Evolutionary conservation across 2,113 vertebrate genomes (phyloP), one percentile per base, ranked within the genome.

Genomic region (Stigmatopora argus): DNA sequence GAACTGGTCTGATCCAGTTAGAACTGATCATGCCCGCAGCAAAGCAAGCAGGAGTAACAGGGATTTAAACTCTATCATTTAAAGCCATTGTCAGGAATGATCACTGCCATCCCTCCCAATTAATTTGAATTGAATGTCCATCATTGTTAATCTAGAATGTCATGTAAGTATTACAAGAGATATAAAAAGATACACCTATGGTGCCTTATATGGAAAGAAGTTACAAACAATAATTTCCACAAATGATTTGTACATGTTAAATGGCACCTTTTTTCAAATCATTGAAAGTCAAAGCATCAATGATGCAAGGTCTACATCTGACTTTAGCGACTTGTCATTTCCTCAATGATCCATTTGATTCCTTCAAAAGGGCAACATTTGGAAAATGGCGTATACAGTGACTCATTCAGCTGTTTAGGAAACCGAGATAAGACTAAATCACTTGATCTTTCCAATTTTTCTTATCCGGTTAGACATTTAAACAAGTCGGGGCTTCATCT

Each of bases 1-100:
- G 47, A 85, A 79, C 79, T 73, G 64, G 85, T 85, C 59, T 49
- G 49, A 65, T 60, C 82, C 77, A 75, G 83, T 85, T 75, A 9
- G 59, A 80, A 66, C 76, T 3, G 34, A 73, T 15, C 58, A 66
- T 56, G 47, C 45, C 9, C 46, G 3, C 17, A 45, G 21, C 49
- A 61, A 41, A 23, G 69, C 44, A 21, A 51, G 21, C 6, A 47
- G 58, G 23, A 14, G 65, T 5, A 55, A 38, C n/a, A 14, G 47
- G 53, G 15, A 6, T 26, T 46, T 58, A 41, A 35, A 19, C n/a
- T 59, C 26, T 31, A 31, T 31, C 19, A 59, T 59, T 31, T 59
- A 35, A 59, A 41, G 38, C 38, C 38, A 41, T 41, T 7, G 38
- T 41, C 9, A 41, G 38, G 2, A 31, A 31, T 5, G 38, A 41